phyloP scores from a whole-genome alignment of 2,888 invertebrate genomes.

The Drosophila antonietae region DNA sequence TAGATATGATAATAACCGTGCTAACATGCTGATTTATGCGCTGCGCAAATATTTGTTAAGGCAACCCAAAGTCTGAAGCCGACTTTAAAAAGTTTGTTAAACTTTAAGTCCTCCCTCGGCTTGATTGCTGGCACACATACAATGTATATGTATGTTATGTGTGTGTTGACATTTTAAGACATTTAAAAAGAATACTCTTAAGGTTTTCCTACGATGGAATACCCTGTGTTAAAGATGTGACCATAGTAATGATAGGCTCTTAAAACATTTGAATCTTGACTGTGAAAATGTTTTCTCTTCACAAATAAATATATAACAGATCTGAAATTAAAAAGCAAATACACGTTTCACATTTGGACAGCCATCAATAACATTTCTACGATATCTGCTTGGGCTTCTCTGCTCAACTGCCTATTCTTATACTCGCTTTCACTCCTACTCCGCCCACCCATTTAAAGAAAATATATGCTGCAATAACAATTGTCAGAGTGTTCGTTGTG shows the following conservation, averaged over 20 bases:
- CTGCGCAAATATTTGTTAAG: slow-evolving; percentile 62
- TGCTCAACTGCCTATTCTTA: background rate
- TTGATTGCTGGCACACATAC: background rate
- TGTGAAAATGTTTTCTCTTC: background rate
- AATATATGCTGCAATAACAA: slow-evolving; percentile 69
- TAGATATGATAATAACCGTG: slow-evolving; percentile 63
- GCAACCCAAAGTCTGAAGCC: slow-evolving; percentile 24
- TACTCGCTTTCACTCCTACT: background rate
- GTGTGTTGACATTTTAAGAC: background rate
- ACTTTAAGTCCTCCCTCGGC: slow-evolving; percentile 36
- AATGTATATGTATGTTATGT: background rate
- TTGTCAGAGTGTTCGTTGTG: slow-evolving; percentile 54
- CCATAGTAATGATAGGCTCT: background rate
- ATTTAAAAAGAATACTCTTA: background rate
- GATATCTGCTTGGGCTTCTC: background rate
- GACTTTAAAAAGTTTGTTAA: slow-evolving; percentile 42
- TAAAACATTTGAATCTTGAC: background rate
- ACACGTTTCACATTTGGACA: background rate
- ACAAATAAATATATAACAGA: background rate
- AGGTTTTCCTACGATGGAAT: background rate
- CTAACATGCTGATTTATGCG: slow-evolving; percentile 75
- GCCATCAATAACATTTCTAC: background rate
- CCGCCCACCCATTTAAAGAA: slow-evolving; percentile 49
- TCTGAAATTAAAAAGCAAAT: background rate
- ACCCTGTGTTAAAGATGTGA: background rate